Percentiles rank a stretch among this genome's conserved stretches.
These are phyloP conservation scores for Holocentrus rufus DNA, from an alignment of 2,797 vertebrate genomes.

Conservation along the genomic window DNA sequence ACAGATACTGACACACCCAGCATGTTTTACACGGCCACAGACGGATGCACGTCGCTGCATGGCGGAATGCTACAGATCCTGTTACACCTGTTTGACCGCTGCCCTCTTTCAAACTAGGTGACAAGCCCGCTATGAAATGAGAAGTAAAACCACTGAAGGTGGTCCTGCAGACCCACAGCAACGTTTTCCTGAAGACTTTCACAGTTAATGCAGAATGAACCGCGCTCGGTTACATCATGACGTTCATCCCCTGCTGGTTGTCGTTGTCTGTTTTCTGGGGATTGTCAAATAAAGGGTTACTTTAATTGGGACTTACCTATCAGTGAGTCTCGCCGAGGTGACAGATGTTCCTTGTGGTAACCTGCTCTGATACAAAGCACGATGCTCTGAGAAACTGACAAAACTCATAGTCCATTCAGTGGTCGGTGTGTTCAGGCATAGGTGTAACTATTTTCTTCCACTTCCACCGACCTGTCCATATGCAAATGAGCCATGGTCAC, in stretches of 20 bases:
- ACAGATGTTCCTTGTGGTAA: not conserved
- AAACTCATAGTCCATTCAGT: not conserved
- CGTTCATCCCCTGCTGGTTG: too few species aligned
- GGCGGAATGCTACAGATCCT: constrained; percentile 62
- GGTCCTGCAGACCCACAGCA: too few species aligned
- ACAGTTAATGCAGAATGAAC: too few species aligned
- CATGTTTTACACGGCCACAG: not conserved
- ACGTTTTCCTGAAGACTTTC: too few species aligned
- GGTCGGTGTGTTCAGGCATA: not conserved
- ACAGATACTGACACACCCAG: not conserved
- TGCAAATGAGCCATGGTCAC: constrained; percentile 55
- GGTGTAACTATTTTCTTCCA: constrained; percentile 4
- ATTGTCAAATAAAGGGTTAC: too few species aligned
- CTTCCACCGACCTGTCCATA: constrained; percentile 48
- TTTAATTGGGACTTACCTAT: constrained; percentile 28
- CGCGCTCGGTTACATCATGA: too few species aligned
- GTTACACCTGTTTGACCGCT: constrained; percentile 64
- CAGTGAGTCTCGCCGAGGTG: constrained; percentile 16
- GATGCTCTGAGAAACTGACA: not conserved
- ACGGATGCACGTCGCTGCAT: constrained; percentile 7
- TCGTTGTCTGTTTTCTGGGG: too few species aligned
- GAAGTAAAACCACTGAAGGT: constrained; percentile 16
- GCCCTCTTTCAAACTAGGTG: constrained; percentile 10
- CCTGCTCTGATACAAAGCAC: constrained; percentile 7
- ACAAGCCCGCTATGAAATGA: not conserved